A percentile compares a stretch with the other conserved stretches of the same genome.
Evolutionary conservation across 1,140 invertebrate genomes (phyloP).

Genomic region (Eubasilissa regina): DNA sequence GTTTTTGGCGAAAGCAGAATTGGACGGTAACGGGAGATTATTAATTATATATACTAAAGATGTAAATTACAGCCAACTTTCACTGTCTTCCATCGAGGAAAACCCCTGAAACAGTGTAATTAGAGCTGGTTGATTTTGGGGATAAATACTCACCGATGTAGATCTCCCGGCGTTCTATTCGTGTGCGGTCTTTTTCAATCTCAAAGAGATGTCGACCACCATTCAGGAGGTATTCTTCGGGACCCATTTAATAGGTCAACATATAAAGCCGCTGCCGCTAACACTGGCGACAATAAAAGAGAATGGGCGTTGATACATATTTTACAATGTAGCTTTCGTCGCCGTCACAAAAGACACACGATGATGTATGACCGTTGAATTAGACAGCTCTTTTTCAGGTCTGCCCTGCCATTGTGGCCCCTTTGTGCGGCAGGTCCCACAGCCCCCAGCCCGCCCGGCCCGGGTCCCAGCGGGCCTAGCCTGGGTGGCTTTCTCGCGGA

Average conservation of each 20-base stretch:
- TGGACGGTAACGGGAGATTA: too few relatives aligned
- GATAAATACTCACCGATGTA: constrained; percentile 17
- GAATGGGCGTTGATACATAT: constrained; percentile 59
- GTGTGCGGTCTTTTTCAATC: constrained; percentile 56
- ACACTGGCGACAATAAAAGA: constrained; percentile 56
- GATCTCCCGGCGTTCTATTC: constrained; percentile 42
- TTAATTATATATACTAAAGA: too few relatives aligned
- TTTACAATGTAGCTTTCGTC: constrained; percentile 58
- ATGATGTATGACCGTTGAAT: constrained; percentile 59
- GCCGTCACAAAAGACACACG: constrained; percentile 55
- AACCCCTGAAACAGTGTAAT: too few relatives aligned
- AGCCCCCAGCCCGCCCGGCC: not conserved
- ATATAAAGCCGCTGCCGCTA: constrained; percentile 48
- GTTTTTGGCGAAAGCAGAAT: too few relatives aligned
- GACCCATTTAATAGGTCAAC: constrained; percentile 54
- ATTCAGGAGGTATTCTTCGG: constrained; percentile 33
- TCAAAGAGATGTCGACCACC: constrained; percentile 29
- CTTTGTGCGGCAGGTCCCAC: not conserved
- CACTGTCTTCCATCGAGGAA: too few relatives aligned
- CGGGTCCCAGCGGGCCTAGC: constrained; percentile 1
- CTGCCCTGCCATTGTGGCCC: constrained; percentile 43
- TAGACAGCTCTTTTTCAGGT: constrained; percentile 56
- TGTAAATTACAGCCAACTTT: too few relatives aligned
- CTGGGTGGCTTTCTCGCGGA: constrained; percentile 40
- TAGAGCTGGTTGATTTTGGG: not conserved